Percentiles rank a stretch among this genome's conserved stretches.
These are phyloP conservation scores for Drosophila punjabiensis DNA, from an alignment of 1,140 invertebrate genomes.

Conservation along the genomic window DNA sequence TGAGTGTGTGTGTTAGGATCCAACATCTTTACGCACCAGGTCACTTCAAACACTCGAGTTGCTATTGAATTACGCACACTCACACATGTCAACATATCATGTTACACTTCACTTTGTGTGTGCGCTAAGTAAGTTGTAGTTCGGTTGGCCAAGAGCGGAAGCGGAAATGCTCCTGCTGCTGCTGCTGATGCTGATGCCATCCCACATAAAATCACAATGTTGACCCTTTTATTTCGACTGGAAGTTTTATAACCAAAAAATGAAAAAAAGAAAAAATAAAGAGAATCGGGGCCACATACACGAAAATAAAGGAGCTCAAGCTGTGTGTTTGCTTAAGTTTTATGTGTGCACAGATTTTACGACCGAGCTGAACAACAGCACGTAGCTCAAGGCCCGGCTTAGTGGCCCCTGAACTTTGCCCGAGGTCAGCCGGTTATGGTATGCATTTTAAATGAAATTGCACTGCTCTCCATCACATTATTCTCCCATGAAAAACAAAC, in stretches of 20 bases:
- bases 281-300: constrained; percentile 11
- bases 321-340: constrained; percentile 61
- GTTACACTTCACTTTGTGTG: constrained; percentile 70
- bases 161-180: constrained; percentile 17
- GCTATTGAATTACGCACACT: constrained; percentile 66
- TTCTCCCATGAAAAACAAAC: neutral
- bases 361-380: constrained; percentile 49
- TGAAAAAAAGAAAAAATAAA: constrained; percentile 11
- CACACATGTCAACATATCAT: constrained; percentile 65
- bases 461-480: neutral
- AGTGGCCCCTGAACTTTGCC: constrained; percentile 29
- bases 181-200: neutral
- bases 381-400: constrained; percentile 33
- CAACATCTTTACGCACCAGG: constrained; percentile 59
- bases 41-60: constrained; percentile 49
- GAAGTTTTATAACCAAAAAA: constrained; percentile 49
- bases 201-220: constrained; percentile 60
- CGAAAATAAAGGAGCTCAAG: constrained; percentile 48
- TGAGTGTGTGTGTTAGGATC: constrained; percentile 10
- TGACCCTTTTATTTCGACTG: constrained; percentile 73
- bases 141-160: constrained; percentile 28
- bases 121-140: constrained; percentile 63
- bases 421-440: constrained; percentile 30
- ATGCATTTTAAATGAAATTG: constrained; percentile 35
- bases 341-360: constrained; percentile 69